phyloP scores from a whole-genome alignment of 2,113 vertebrate species.

The Myodes glareolus region DNA sequence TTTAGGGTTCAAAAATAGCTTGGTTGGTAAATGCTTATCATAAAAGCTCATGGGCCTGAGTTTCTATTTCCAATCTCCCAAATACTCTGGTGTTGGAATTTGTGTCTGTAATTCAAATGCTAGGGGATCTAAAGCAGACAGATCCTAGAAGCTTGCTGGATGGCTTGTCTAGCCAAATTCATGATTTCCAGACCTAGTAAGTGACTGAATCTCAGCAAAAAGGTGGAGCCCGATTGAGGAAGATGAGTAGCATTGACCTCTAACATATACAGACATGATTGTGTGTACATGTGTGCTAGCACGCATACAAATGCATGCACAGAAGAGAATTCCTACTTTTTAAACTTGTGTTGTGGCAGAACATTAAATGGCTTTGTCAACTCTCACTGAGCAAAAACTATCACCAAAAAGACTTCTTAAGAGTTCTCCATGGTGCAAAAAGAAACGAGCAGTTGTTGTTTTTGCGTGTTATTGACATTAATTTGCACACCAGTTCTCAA shows the following conservation, averaged over 20 bases:
- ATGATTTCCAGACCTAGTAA: neutral
- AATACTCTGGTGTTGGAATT: neutral
- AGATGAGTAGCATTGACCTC: neutral
- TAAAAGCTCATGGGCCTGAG: neutral
- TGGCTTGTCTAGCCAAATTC: neutral
- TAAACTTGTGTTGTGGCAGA: neutral
- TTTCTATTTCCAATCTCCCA: neutral
- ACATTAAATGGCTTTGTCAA: neutral
- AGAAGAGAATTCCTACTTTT: neutral
- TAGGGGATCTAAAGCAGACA: neutral
- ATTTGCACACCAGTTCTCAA: neutral
- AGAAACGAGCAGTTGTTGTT: neutral
- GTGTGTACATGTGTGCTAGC: no score
- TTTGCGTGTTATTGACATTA: neutral
- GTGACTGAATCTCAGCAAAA: neutral
- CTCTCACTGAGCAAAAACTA: neutral
- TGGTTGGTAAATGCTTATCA: neutral
- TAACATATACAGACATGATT: neutral
- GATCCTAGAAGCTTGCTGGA: neutral
- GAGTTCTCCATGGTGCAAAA: neutral
- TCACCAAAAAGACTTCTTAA: neutral
- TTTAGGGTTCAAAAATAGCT: neutral
- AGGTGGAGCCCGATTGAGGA: neutral
- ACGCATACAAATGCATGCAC: neutral
- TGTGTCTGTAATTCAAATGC: neutral